phyloP scores from a whole-genome alignment of 2,113 vertebrate species.

The Oplegnathus fasciatus region DNA sequence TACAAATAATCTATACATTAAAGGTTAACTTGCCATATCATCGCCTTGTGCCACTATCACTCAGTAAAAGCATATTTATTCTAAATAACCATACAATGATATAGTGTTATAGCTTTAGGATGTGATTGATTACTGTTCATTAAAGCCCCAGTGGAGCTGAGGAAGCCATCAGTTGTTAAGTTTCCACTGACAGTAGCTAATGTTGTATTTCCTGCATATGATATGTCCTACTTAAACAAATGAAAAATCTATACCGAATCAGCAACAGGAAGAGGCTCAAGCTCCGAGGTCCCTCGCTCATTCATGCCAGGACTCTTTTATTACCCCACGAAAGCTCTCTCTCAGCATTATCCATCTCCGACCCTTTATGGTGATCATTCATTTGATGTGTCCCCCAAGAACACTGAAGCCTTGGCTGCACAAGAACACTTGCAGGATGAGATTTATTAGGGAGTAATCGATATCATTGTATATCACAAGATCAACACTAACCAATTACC shows the following conservation, averaged over 20 bases:
- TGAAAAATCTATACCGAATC: slow-evolving; percentile 79
- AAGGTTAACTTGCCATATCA: not conserved
- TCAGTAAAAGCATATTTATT: not conserved
- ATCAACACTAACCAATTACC: slow-evolving; percentile 67
- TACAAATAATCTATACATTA: not conserved
- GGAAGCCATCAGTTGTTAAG: slow-evolving; percentile 31
- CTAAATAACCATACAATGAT: slow-evolving; percentile 15
- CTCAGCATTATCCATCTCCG: slow-evolving; percentile 61
- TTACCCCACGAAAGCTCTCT: slow-evolving; percentile 59
- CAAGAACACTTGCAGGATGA: slow-evolving; percentile 40
- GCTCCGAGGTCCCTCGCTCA: slow-evolving; percentile 33
- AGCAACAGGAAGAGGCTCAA: slow-evolving; percentile 67
- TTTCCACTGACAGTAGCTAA: slow-evolving; percentile 41
- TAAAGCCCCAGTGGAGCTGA: slow-evolving; percentile 36
- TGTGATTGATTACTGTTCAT: slow-evolving; percentile 41
- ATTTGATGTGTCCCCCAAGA: slow-evolving; percentile 65
- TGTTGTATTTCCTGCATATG: slow-evolving; percentile 62
- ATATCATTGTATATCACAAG: slow-evolving; percentile 66
- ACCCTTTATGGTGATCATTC: slow-evolving; percentile 56
- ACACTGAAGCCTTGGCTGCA: slow-evolving; percentile 37
- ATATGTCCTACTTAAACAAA: slow-evolving; percentile 68
- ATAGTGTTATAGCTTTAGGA: not conserved
- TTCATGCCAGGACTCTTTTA: slow-evolving; percentile 51
- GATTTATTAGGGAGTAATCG: slow-evolving; percentile 68
- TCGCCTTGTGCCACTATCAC: not conserved